Percentiles rank a stretch among this genome's conserved stretches.
phyloP scores from a whole-genome alignment of 1,140 invertebrate species.

The Camponotus floridanus region DNA sequence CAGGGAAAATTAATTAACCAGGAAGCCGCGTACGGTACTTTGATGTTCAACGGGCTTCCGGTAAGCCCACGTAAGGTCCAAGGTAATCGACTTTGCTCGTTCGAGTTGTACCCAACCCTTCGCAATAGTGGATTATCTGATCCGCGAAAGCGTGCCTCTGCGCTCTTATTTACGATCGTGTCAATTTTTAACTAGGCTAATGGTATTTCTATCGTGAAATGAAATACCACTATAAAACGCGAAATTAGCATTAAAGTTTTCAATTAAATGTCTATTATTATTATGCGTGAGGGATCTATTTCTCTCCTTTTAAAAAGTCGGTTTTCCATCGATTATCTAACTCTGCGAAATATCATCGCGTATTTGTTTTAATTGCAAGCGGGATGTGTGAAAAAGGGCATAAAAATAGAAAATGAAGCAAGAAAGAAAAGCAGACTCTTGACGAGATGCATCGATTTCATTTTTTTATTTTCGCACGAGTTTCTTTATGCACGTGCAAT shows the following conservation, averaged over 20 bases:
- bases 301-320: not conserved
- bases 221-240: not conserved
- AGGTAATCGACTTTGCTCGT: conserved; percentile 78
- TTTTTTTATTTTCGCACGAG: conserved; percentile 7
- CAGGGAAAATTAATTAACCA: conserved; percentile 79
- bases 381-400: too few relatives aligned
- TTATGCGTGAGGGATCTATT: not conserved
- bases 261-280: not conserved
- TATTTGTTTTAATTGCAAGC: conserved; percentile 12
- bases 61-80: conserved; percentile 74
- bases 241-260: not conserved
- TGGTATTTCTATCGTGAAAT: not conserved
- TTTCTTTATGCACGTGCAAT: not conserved
- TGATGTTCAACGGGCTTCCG: conserved; percentile 80
- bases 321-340: not conserved
- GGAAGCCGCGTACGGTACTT: conserved; percentile 77
- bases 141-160: conserved; percentile 28
- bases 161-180: conserved; percentile 12
- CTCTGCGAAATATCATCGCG: not conserved
- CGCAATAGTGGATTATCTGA: conserved; percentile 67
- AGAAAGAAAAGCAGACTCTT: not conserved
- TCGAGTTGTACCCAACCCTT: conserved; percentile 66
- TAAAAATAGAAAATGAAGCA: not conserved
- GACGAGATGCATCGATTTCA: conserved; percentile 3
- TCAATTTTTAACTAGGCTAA: conserved; percentile 17